Evolutionary conservation across 2,797 vertebrate species (phyloP).

Genomic region (Sebastes flavidus): DNA sequence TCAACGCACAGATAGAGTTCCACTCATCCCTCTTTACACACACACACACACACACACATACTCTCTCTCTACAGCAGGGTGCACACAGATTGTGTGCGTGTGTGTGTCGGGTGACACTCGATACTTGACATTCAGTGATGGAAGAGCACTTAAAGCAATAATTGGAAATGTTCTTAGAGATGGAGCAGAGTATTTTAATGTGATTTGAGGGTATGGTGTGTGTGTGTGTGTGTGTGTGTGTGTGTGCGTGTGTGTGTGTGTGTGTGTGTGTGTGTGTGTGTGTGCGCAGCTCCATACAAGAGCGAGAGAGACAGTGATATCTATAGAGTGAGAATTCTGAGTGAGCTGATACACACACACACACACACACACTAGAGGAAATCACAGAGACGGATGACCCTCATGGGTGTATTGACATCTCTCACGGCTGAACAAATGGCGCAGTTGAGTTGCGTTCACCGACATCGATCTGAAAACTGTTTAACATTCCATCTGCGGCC

Average conservation of each 20-base stretch:
- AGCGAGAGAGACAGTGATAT: not conserved
- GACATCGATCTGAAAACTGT: constrained; percentile 90
- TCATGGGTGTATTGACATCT: constrained; percentile 98
- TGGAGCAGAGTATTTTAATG: constrained; percentile 91
- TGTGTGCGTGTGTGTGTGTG: no score
- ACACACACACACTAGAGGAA: constrained; percentile 85
- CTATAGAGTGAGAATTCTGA: constrained; percentile 1
- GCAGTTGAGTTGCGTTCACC: constrained; percentile 97
- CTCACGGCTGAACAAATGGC: constrained; percentile 97
- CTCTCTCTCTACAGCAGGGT: not conserved
- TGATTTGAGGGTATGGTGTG: constrained; percentile 20
- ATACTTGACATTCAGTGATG: constrained; percentile 74
- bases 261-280: not conserved
- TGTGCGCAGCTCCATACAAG: not conserved
- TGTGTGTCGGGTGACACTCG: constrained; percentile 15
- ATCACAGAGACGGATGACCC: constrained; percentile 97
- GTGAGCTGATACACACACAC: constrained; percentile 3
- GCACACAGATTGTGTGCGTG: not conserved
- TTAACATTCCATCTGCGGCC: constrained; percentile 93
- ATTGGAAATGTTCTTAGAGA: constrained; percentile 93
- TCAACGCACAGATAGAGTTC: not conserved
- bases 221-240: not conserved
- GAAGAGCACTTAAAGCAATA: constrained; percentile 87
- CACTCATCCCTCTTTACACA: not conserved
- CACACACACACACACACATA: not conserved